Conservation (phyloP, 2,113 vertebrate genomes). For the Poicephalus meyeri region DNA sequence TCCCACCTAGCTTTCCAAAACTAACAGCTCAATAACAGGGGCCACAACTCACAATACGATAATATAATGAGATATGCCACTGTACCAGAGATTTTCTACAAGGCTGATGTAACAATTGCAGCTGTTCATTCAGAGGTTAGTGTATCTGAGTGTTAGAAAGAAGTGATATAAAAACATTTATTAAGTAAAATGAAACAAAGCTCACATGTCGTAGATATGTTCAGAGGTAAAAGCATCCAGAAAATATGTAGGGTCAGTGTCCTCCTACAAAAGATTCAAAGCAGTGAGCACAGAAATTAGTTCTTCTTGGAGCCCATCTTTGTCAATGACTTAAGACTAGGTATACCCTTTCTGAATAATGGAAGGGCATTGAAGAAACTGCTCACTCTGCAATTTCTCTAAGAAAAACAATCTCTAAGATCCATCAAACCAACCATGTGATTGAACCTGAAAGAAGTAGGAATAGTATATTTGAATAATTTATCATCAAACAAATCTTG, state of each 20-base stretch:
- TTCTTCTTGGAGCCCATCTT: background rate
- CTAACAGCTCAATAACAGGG: background rate
- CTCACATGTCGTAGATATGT: fast-evolving
- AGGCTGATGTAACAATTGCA: background rate
- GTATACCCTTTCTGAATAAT: background rate
- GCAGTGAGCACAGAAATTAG: background rate
- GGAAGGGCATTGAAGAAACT: background rate
- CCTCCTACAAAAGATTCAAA: background rate
- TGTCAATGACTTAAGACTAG: background rate
- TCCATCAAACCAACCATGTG: background rate
- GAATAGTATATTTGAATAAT: background rate
- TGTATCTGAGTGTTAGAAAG: background rate
- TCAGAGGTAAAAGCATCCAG: background rate
- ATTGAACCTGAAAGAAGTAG: background rate
- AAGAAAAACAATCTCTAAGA: background rate
- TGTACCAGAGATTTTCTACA: background rate
- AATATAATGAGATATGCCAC: background rate
- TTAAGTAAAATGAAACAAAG: background rate
- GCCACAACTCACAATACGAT: background rate
- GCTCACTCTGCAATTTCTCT: background rate
- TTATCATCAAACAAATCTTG: background rate
- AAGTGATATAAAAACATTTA: background rate
- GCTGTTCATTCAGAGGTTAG: background rate
- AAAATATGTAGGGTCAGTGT: background rate
- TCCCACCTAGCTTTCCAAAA: fast-evolving